A percentile compares a stretch with the other conserved stretches of the same genome.
phyloP scores from a whole-genome alignment of 1,140 invertebrate genomes.

The Pogonus chalceus region DNA sequence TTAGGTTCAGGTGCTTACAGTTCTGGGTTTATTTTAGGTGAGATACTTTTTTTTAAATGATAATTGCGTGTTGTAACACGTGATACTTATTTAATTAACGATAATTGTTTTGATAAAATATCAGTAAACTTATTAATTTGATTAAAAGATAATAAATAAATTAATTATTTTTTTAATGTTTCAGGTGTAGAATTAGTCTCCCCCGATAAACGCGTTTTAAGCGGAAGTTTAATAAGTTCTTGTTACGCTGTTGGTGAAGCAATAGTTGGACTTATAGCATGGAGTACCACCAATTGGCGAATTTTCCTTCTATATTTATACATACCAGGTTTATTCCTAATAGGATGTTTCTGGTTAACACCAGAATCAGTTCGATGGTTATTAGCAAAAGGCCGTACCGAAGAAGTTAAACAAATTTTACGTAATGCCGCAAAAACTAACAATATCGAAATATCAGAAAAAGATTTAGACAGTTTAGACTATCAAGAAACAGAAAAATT shows the following conservation, averaged over 20 bases:
- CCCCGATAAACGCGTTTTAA: constrained; percentile 57
- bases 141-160: constrained; percentile 7
- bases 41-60: constrained; percentile 8
- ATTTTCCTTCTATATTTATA: constrained; percentile 55
- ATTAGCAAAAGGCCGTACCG: constrained; percentile 53
- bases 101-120: too few relatives aligned
- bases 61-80: too few relatives aligned
- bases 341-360: constrained; percentile 48
- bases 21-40: constrained; percentile 50
- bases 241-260: constrained; percentile 64
- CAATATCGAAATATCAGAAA: constrained; percentile 42
- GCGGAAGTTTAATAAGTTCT: constrained; percentile 56
- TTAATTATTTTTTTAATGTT: constrained; percentile 32
- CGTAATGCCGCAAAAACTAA: constrained; percentile 57
- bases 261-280: constrained; percentile 53
- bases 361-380: constrained; percentile 66
- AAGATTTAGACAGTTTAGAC: constrained; percentile 34
- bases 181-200: constrained; percentile 69
- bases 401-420: constrained; percentile 48
- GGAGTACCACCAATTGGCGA: constrained; percentile 60
- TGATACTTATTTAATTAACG: too few relatives aligned
- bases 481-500: constrained; percentile 10
- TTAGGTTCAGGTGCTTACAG: constrained; percentile 53
- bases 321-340: constrained; percentile 48
- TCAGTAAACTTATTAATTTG: constrained; percentile 8